A percentile compares a stretch with the other conserved stretches of the same genome.
phyloP scores from a whole-genome alignment of 2,888 invertebrate genomes.

The Dichetophora obliterata region DNA sequence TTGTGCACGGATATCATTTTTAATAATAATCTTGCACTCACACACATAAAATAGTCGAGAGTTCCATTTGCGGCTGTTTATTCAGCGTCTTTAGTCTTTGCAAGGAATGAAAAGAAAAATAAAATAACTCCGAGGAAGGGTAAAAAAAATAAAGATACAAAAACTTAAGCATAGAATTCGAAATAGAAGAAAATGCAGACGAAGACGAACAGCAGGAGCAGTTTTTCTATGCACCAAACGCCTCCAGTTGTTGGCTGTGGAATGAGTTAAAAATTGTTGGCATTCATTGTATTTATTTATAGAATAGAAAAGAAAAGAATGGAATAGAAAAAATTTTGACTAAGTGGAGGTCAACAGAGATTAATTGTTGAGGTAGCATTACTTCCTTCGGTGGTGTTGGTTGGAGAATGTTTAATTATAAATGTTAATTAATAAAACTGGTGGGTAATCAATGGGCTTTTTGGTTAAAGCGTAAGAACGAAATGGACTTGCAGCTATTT shows the following conservation, averaged over 20 bases:
- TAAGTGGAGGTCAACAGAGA: conserved; percentile 14
- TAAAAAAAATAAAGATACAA: not conserved
- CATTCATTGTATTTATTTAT: conserved; percentile 11
- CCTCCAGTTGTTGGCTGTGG: not conserved
- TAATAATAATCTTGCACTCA: conserved; percentile 31
- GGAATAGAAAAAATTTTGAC: not conserved
- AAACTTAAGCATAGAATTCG: not conserved
- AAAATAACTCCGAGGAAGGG: not conserved
- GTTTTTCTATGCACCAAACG: not conserved
- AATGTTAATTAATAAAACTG: too few relatives aligned
- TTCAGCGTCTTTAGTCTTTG: conserved; percentile 1
- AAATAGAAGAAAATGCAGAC: not conserved
- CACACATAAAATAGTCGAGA: conserved; percentile 8
- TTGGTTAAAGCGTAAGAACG: too few relatives aligned
- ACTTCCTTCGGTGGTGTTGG: too few relatives aligned
- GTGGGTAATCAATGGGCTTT: too few relatives aligned
- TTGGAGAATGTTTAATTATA: too few relatives aligned
- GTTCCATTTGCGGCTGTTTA: conserved; percentile 21
- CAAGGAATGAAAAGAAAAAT: not conserved
- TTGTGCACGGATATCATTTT: conserved; percentile 35
- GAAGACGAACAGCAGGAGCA: not conserved
- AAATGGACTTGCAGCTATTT: too few relatives aligned
- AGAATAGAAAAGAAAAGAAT: not conserved
- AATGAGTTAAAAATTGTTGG: not conserved
- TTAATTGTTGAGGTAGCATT: conserved; percentile 13